These are phyloP conservation scores for Penaeus chinensis DNA, from an alignment of 1,140 invertebrate genomes.

Conservation along the genomic window DNA sequence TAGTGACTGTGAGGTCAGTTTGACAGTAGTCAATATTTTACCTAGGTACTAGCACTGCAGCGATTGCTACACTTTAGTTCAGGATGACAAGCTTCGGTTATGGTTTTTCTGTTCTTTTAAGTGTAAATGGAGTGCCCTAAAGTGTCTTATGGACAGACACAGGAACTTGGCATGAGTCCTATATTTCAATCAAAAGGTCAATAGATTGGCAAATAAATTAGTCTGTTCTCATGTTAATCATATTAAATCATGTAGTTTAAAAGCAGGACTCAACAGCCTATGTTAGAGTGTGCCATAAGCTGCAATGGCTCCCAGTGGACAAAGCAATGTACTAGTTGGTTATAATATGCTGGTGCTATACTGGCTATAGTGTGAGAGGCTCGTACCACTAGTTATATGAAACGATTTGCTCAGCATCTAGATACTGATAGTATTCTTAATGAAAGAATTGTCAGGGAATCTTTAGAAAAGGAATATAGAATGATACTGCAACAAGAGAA, in stretches of 20 bases:
- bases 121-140: conserved; percentile 29
- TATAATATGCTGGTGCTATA: conserved; percentile 34
- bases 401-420: conserved; percentile 47
- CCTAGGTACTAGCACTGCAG: conserved; percentile 29
- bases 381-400: conserved; percentile 45
- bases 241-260: conserved; percentile 3
- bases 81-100: conserved; percentile 52
- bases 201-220: not conserved
- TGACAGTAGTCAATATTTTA: not conserved
- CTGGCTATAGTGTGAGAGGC: conserved; percentile 36
- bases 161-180: conserved; percentile 10
- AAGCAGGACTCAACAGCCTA: conserved; percentile 31
- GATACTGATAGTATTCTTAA: conserved; percentile 46
- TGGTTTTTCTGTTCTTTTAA: conserved; percentile 51
- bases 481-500: conserved; percentile 21
- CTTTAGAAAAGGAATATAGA: conserved; percentile 19
- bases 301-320: conserved; percentile 40
- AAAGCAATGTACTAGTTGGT: conserved; percentile 31
- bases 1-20: not conserved
- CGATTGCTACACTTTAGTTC: conserved; percentile 38
- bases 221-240: not conserved
- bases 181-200: conserved; percentile 24
- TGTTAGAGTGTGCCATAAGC: conserved; percentile 40
- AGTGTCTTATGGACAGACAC: conserved; percentile 34
- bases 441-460: conserved; percentile 44